Percentiles rank a stretch among this genome's conserved stretches.
Evolutionary conservation across 2,797 vertebrate species (phyloP).

Genomic region (Sphaeramia orbicularis): DNA sequence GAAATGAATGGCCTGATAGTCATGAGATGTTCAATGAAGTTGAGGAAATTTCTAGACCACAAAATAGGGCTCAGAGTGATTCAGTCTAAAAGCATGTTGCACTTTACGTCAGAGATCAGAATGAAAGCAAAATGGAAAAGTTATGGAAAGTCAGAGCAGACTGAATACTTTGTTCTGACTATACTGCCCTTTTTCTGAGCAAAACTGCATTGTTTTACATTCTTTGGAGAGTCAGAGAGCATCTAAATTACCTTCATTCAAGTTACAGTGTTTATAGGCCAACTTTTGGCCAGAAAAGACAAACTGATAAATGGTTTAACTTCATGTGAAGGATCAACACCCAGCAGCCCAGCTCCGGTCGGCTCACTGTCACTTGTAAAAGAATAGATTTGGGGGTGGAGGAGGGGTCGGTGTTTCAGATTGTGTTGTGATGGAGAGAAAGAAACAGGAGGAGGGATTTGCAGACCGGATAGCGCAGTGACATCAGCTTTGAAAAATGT

Average conservation of each 20-base stretch:
- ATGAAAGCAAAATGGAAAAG: background rate
- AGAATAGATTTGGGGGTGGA: slow-evolving; percentile 43
- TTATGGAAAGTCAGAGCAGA: background rate
- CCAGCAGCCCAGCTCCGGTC: slow-evolving; percentile 38
- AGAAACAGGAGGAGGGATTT: slow-evolving; percentile 81
- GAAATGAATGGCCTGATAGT: slow-evolving; percentile 5
- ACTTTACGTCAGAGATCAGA: background rate
- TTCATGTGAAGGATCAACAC: slow-evolving; percentile 31
- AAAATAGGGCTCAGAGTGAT: background rate
- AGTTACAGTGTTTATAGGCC: slow-evolving; percentile 12
- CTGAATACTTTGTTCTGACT: background rate
- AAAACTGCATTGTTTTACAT: background rate
- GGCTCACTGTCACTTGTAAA: slow-evolving; percentile 50
- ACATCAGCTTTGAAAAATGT: slow-evolving; percentile 88
- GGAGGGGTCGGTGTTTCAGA: slow-evolving; percentile 30
- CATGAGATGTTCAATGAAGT: slow-evolving; percentile 20
- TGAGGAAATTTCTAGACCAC: slow-evolving; percentile 6
- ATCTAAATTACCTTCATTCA: background rate
- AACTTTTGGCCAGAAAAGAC: slow-evolving; percentile 17
- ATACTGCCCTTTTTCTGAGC: background rate
- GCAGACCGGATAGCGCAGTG: slow-evolving; percentile 81
- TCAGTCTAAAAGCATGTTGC: background rate
- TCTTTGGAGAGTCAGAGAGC: no score
- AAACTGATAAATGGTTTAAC: slow-evolving; percentile 44
- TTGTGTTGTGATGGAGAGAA: slow-evolving; percentile 61